These are phyloP conservation scores for Propithecus coquereli DNA, from an alignment of 2,113 vertebrate species.

Conservation along the genomic window DNA sequence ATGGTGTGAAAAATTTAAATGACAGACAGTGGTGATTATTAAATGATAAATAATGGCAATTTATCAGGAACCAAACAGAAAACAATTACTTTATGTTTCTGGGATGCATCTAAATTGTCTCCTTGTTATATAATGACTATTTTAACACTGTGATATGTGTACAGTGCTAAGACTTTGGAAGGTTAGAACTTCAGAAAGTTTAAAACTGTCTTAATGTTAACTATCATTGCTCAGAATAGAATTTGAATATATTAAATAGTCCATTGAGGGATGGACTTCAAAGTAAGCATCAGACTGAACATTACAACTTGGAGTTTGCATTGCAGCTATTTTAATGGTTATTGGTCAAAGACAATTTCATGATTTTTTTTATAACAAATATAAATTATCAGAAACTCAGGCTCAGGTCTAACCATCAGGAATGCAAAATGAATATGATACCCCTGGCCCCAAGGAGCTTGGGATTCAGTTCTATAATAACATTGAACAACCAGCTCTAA, in stretches of 20 bases:
- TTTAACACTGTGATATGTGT: slow-evolving; percentile 47
- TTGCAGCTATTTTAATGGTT: not conserved
- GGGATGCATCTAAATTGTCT: not conserved
- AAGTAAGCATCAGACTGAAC: not conserved
- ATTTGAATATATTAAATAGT: not conserved
- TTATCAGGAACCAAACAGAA: slow-evolving; percentile 15
- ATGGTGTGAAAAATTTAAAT: slow-evolving; percentile 22
- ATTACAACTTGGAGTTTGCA: not conserved
- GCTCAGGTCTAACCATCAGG: not conserved
- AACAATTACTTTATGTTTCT: slow-evolving; percentile 49
- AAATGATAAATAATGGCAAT: slow-evolving; percentile 9
- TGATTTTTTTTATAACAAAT: not conserved
- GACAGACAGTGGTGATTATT: slow-evolving; percentile 12
- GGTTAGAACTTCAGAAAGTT: slow-evolving; percentile 22
- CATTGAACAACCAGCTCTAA: not conserved
- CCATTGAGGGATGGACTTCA: not conserved
- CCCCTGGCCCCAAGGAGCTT: not conserved
- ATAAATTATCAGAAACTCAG: not conserved
- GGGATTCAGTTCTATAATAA: not conserved
- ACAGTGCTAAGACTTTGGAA: not conserved
- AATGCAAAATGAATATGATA: not conserved
- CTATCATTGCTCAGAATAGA: not conserved
- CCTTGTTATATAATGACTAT: slow-evolving; percentile 8
- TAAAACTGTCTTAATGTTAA: not conserved
- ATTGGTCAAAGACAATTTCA: not conserved